Base-by-base conservation (phyloP, 2,797 vertebrate species). In the Yasuhikotakia modesta region DNA sequence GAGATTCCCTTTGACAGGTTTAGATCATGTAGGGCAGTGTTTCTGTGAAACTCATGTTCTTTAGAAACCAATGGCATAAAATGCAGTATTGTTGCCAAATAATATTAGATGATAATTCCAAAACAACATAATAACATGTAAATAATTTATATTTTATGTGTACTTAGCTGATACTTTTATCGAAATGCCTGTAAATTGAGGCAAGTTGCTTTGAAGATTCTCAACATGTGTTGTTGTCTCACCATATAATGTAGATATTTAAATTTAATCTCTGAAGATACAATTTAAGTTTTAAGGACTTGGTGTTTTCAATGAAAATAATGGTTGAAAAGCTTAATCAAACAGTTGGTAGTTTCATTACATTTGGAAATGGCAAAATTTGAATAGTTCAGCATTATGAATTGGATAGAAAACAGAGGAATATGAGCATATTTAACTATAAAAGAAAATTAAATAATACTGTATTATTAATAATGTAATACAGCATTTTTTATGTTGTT, bases 201-300 rank as follows among this genome's bases (percentile, higher is more conserved):
- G 39, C 8, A 43, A 39, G 8, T 7, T 8, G 46, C n/a, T n/a
- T n/a, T 57, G 67, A 76, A 68, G 35, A 53, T 22, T 7, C n/a
- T 55, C 46, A 43, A 68, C 21, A 65, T 21, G 55, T 72, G 4
- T 65, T 58, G 11, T 60, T 73, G 13, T 63, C 70, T 67, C 1
- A 14, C 80, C 7, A 22, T 77, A 69, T 76, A 27, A 53, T 66
- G 50, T 43, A 70, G 24, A 12, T 2, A 76, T 61, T 30, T 30
- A 0, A 71, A n/a, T 57, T 45, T 1, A 45, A 61, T n/a, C 27
- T 63, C 43, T 32, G 12, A 48, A 61, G 22, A 32, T 3, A 3
- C 0, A 57, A 5, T 21, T 14, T 21, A 43, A 64, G 0, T 55
- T 16, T 22, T 21, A 58, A 70, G 19, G 21, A 17, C 14, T 50